Evolutionary conservation across 2,113 vertebrate species (phyloP).

Genomic region (Gadus chalcogrammus): DNA sequence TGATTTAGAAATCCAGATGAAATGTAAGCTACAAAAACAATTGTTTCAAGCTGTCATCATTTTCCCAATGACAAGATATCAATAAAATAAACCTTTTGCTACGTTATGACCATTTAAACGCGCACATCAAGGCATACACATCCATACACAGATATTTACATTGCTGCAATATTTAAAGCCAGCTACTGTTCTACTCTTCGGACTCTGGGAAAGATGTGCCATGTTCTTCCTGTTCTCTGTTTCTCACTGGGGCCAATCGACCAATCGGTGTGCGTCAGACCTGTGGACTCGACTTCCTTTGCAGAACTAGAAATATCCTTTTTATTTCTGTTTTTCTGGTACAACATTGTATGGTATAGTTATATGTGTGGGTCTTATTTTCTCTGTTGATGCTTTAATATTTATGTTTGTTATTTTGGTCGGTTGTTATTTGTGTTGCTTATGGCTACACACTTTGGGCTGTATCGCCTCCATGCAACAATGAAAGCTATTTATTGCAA

Average conservation of each 20-base stretch:
- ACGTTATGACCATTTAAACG: neutral
- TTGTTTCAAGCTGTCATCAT: no score
- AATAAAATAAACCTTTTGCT: conserved; percentile 15
- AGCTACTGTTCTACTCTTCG: conserved; percentile 62
- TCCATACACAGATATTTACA: conserved; percentile 65
- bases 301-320: conserved; percentile 67
- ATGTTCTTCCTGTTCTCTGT: conserved; percentile 69
- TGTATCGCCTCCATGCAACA: conserved; percentile 84
- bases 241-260: conserved; percentile 67
- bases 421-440: conserved; percentile 71
- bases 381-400: conserved; percentile 54
- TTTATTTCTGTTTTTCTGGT: conserved; percentile 81
- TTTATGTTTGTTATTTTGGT: conserved; percentile 49
- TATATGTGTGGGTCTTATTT: conserved; percentile 54
- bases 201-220: conserved; percentile 50
- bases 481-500: conserved; percentile 83
- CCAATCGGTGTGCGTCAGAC: conserved; percentile 70
- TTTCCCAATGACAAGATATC: neutral
- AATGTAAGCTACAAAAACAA: no score
- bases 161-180: conserved; percentile 52
- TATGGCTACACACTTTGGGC: conserved; percentile 85
- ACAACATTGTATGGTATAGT: conserved; percentile 79
- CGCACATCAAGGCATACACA: conserved; percentile 8
- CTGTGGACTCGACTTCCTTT: conserved; percentile 73
- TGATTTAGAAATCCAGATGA: no score